Evolutionary conservation across 2,113 vertebrate species (phyloP), one percentile per base, ranked within the genome.

Genomic region (Mormyrus lacerda): DNA sequence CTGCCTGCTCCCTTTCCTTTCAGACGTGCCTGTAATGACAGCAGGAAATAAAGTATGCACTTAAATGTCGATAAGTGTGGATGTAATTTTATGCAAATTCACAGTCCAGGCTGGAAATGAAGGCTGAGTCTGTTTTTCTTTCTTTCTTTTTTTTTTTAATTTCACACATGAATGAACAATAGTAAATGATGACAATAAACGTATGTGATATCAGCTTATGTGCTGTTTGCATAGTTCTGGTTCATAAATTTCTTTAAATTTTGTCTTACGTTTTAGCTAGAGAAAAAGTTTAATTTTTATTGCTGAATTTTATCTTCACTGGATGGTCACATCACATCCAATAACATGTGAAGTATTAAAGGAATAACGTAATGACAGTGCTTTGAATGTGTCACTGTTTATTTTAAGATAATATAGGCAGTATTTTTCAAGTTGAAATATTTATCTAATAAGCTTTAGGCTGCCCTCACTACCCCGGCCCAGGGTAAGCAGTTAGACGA

Each of bases 171-270:
- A 79, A 39, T 42, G 73, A 79, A 79, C 73, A 79, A 79, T 79
- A 79, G 73, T 42, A 79, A 79, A 79, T 42, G 35, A 39, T 79
- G 73, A 79, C 73, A 79, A 79, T 79, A 79, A 79, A 79, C 73
- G 35, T 79, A 6, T 76, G 69, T 35, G 5, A 42, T 79, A 42
- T 79, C 35, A 79, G 73, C 73, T 79, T 79, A 42, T 79, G 73
- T 42, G 35, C 35, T 35, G 73, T 79, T 79, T 79, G 73, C 73
- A 79, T 79, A 79, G 73, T 79, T 79, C 73, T 79, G 35, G 31
- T 79, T 79, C 73, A 79, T 79, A 42, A 79, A 79, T 39, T 79
- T 39, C 73, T 39, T 35, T 19, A 79, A 79, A 79, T 79, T 79
- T 42, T 79, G 35, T 42, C 73, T 42, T 39, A 42, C 17, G 73